Base-by-base conservation (phyloP, 2,113 vertebrate genomes). In the Columba livia region DNA sequence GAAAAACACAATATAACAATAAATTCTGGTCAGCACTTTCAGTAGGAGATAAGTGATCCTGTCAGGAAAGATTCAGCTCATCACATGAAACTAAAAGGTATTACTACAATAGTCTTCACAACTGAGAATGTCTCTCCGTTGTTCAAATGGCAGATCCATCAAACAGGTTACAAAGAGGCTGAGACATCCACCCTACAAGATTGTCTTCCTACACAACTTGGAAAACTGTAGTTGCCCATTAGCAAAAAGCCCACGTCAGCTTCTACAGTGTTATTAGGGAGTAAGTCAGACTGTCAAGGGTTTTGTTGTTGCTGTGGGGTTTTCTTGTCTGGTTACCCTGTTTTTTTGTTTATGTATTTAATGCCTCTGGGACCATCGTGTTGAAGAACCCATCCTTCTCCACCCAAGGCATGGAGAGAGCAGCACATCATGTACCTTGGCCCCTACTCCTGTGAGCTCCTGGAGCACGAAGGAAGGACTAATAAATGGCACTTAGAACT, bases 21-120 rank as follows among this genome's bases (percentile, higher is more conserved):
- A 60, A 77, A 57, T n/a, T 78, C 51, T 65, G 47, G 47, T 13
- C 67, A 73, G 44, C 44, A 23, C 34, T 92, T 85, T 12, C 48
- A 75, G 47, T 5, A 61, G 54, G 61, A 72, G 9, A 72, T 11
- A 29, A 29, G 44, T 47, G 61, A 79, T 24, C 26, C 54, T 32
- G 9, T 3, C 23, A 12, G 29, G 58, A 34, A 85, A 64, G 21
- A 67, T 44, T 6, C 28, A 28, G 15, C 29, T 67, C 48, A 44
- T 0, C 6, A 31, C 0, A 0, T 14, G 44, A 61, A 93, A 87
- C 17, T 36, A 42, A 60, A 73, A 81, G 9, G 5, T 36, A n/a
- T 12, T 51, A 32, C 60, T 77, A 44, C 15, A 60, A 40, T 18
- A 20, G 5, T 8, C 38, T 36, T 78, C 14, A 40, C 5, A 1